Evolutionary conservation across 2,888 invertebrate species (phyloP).

Genomic region (Arrhopalites spinosus): DNA sequence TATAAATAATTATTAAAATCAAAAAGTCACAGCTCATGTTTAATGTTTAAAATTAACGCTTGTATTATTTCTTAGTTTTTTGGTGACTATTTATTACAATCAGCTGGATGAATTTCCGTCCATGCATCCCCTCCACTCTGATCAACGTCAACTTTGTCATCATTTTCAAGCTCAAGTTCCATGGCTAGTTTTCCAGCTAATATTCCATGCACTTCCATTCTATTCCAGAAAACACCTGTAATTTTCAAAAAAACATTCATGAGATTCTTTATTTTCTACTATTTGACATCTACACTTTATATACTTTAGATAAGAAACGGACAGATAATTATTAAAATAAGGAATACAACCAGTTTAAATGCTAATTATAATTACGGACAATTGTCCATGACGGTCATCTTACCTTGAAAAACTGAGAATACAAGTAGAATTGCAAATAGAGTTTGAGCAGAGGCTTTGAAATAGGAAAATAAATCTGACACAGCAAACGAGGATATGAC

Average conservation of each 20-base stretch:
- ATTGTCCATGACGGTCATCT: neutral
- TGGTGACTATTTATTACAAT: slow-evolving; percentile 37
- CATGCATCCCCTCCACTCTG: slow-evolving; percentile 37
- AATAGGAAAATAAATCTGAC: slow-evolving; percentile 39
- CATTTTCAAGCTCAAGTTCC: slow-evolving; percentile 62
- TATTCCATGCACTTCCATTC: slow-evolving; percentile 77
- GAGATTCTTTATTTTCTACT: too few relatives aligned
- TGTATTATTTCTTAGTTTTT: neutral
- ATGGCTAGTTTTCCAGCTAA: slow-evolving; percentile 75
- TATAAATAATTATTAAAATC: neutral
- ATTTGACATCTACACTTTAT: too few relatives aligned
- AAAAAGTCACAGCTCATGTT: neutral
- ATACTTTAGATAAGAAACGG: too few relatives aligned
- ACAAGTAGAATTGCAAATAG: slow-evolving; percentile 47
- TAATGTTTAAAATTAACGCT: neutral
- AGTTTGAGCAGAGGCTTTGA: slow-evolving; percentile 41
- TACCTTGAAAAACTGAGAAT: slow-evolving; percentile 64
- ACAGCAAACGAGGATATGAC: slow-evolving; percentile 44
- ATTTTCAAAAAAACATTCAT: neutral
- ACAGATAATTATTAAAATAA: too few relatives aligned
- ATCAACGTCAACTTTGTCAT: slow-evolving; percentile 27
- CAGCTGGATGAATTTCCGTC: slow-evolving; percentile 40
- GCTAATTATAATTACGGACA: neutral
- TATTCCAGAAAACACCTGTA: slow-evolving; percentile 83
- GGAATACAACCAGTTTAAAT: neutral